Evolutionary conservation across 2,888 invertebrate genomes (phyloP), one percentile per base, ranked within the genome.

Genomic region (Ophioninae sp.): DNA sequence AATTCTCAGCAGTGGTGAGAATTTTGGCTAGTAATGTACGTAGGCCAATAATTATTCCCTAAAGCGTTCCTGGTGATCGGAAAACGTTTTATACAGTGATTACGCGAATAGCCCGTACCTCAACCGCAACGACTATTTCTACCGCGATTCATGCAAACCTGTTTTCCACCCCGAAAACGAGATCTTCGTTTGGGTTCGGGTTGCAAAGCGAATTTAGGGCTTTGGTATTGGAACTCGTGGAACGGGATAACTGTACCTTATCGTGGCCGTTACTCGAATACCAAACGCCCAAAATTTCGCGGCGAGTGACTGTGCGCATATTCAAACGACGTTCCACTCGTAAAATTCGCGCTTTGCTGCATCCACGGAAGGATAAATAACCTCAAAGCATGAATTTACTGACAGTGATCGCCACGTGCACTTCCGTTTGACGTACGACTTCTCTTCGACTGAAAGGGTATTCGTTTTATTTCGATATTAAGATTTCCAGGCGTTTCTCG

Each of bases 181-280:
- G 23, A 68, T 68, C 51, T 51, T 23, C 22, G 51, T 20, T 68
- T 51, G 51, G 23, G 23, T 51, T 51, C 30, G 51, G 8, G 30
- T 23, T 30, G 8, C 23, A 51, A 30, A 23, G 41, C 1, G 17
- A 51, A 68, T 23, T 51, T n/a, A 30, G 51, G 51, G 68, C 39
- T 68, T 23, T 13, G 44, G 17, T 17, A 68, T 68, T 51, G 5
- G 30, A 68, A 51, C 68, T 6, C 7, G 13, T 3, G 23, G 51
- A 68, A 30, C 10, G 23, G 44, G 17, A 22, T 23, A 51, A 68
- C 68, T 30, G 68, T 17, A 68, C 44, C 51, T 68, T 68, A 51
- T 51, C 51, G 68, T 68, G 30, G 51, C 51, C 20, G 23, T 17
- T 68, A 51, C 68, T 51, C 2, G 68, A 44, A 51, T 68, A 68